Evolutionary conservation across 2,113 vertebrate genomes (phyloP).

Genomic region (Mormyrus iriodes): DNA sequence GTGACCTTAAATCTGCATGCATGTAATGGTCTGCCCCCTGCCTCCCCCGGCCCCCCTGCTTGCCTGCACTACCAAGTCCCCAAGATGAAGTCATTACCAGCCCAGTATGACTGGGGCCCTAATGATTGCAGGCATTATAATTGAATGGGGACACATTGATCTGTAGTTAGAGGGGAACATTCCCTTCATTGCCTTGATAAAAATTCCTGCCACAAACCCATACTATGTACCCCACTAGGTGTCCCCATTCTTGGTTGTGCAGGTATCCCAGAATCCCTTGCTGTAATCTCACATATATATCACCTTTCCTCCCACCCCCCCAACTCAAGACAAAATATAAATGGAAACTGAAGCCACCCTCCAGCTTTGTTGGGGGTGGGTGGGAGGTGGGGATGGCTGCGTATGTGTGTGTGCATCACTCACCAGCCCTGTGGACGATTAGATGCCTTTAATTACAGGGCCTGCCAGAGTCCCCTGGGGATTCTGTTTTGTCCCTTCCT

Average conservation of each 20-base stretch:
- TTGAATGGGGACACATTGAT: constrained; percentile 98
- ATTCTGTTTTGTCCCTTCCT: background rate
- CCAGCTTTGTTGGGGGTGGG: background rate
- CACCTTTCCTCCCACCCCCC: background rate
- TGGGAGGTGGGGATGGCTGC: too few relatives aligned
- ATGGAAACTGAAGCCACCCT: background rate
- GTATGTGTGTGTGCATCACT: background rate
- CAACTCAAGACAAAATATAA: background rate
- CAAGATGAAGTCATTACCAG: constrained; percentile 63
- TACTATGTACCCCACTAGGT: constrained; percentile 57
- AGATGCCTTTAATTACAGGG: constrained; percentile 36
- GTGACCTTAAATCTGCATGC: constrained; percentile 24
- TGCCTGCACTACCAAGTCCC: constrained; percentile 52
- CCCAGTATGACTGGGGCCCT: constrained; percentile 54
- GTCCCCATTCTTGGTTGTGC: background rate
- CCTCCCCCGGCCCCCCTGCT: constrained; percentile 42
- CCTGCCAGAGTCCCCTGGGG: constrained; percentile 34
- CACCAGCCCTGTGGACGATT: background rate
- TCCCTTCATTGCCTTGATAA: constrained; percentile 91
- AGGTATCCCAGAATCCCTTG: background rate
- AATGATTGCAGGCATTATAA: constrained; percentile 97
- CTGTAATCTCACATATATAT: background rate
- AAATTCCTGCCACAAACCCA: constrained; percentile 83
- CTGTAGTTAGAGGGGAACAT: constrained; percentile 96
- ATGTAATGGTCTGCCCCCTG: constrained; percentile 40